Evolutionary conservation across 2,888 invertebrate genomes (phyloP).

Genomic region (Hyposoter dolosus): DNA sequence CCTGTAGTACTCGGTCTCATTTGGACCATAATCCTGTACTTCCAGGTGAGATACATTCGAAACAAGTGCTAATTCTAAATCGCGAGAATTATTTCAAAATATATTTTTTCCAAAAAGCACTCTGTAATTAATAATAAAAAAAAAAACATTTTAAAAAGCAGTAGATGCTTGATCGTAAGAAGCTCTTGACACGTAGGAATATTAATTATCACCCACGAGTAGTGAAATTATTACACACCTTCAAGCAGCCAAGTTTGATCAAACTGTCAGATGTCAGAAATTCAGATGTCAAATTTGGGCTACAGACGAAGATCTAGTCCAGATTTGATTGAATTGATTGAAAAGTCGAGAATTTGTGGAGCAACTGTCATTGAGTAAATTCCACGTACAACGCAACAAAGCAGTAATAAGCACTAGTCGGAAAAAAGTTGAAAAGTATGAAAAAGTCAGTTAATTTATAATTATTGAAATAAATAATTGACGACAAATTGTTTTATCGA

Average conservation of each 20-base stretch:
- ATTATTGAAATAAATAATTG: neutral
- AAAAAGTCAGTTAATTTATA: neutral
- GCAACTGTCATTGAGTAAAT: conserved; percentile 39
- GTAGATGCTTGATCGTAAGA: conserved; percentile 65
- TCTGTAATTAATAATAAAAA: conserved; percentile 29
- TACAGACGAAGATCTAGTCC: neutral
- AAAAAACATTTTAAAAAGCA: conserved; percentile 4
- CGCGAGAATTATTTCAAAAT: neutral
- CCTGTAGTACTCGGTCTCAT: conserved; percentile 98
- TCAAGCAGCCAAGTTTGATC: conserved; percentile 6
- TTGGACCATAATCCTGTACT: conserved; percentile 99
- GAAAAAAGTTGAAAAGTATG: conserved; percentile 27
- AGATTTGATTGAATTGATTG: conserved; percentile 11
- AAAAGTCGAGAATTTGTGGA: conserved; percentile 47
- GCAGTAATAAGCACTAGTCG: conserved; percentile 42
- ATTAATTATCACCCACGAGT: conserved; percentile 57
- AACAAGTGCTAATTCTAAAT: neutral
- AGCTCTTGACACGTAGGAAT: conserved; percentile 71
- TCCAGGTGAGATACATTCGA: conserved; percentile 92
- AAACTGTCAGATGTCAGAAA: neutral
- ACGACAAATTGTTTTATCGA: neutral
- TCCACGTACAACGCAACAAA: conserved; percentile 43
- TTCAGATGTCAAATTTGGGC: neutral
- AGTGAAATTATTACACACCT: conserved; percentile 23
- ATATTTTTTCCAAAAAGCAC: conserved; percentile 40